Base-by-base conservation (phyloP, 1,140 invertebrate species). In the Cephus cinctus region DNA sequence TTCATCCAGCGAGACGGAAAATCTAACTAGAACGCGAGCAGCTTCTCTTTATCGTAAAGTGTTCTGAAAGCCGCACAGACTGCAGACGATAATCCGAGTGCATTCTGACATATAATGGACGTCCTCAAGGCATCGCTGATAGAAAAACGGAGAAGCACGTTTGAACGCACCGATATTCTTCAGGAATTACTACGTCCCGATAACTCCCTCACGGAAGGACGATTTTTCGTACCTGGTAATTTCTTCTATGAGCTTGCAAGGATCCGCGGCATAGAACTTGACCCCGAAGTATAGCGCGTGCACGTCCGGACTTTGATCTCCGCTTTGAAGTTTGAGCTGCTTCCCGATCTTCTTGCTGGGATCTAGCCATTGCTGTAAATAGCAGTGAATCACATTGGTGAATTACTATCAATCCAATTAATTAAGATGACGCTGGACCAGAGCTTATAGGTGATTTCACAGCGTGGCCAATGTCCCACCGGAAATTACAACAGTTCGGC, bases 231-330 rank as follows among this genome's bases (percentile, higher is more conserved):
- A 94, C 92, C 92, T 85, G 21, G 94, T 98, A 54, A 96, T 92
- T 78, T 98, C 94, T 78, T 97, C 94, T 30, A 93, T 80, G 39
- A 98, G 80, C 68, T 96, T 96, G 79, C 91, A 94, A 1, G 94
- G 97, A 78, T 99, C 96, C 2, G 93, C 93, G 0, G 96, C 94
- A 75, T 98, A 99, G 77, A 98, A 99, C 77, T 99, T 99, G 36
- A 99, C 96, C 25, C 93, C 91, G 68, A 99, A 98, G 70, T 98
- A 94, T 54, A 99, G 86, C 14, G 93, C 96, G 72, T 90, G 93
- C 2, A 85, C 86, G 56, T 90, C 86, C 51, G 81, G 77, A 22
- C 81, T 80, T 19, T 65, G 61, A 42, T 75, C 70, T 34, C 83
- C 84, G 62, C 78, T 80, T 63, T 75, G 74, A 77, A 79, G 77